These are phyloP conservation scores for Papilio helenus DNA, from an alignment of 1,140 invertebrate genomes.

Conservation along the genomic window DNA sequence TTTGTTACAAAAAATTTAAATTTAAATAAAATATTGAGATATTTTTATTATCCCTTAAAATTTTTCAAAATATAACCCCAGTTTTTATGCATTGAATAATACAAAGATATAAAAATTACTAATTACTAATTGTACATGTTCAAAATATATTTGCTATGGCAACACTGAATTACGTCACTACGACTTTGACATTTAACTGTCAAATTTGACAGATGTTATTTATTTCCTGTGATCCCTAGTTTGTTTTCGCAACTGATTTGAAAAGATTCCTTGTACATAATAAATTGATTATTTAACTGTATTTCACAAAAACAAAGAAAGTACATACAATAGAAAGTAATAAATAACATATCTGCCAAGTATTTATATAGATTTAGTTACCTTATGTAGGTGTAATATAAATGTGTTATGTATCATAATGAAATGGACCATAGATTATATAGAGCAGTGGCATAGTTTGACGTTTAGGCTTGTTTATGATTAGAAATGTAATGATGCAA, in stretches of 20 bases:
- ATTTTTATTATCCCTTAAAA: not conserved
- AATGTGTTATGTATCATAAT: conserved; percentile 48
- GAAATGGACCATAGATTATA: conserved; percentile 48
- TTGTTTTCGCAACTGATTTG: not conserved
- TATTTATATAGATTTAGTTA: conserved; percentile 63
- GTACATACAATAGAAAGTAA: conserved; percentile 45
- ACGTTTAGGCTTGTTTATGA: not conserved
- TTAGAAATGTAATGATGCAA: not conserved
- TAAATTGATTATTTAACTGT: not conserved
- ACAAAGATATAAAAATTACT: no score
- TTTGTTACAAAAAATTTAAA: not conserved
- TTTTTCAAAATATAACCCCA: not conserved
- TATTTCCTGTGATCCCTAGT: conserved; percentile 1
- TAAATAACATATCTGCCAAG: conserved; percentile 69
- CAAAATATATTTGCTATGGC: not conserved
- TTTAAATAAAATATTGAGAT: not conserved
- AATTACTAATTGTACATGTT: not conserved
- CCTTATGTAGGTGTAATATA: conserved; percentile 48
- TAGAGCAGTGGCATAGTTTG: conserved; percentile 17
- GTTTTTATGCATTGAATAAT: not conserved
- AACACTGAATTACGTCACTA: not conserved
- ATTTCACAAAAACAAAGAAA: not conserved
- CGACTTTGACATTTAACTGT: conserved; percentile 28
- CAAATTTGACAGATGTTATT: conserved; percentile 7
- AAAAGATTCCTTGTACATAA: not conserved